A percentile compares a stretch with the other conserved stretches of the same genome.
Conservation (phyloP, 2,888 invertebrate species). For the Boloria euphrosyne region DNA sequence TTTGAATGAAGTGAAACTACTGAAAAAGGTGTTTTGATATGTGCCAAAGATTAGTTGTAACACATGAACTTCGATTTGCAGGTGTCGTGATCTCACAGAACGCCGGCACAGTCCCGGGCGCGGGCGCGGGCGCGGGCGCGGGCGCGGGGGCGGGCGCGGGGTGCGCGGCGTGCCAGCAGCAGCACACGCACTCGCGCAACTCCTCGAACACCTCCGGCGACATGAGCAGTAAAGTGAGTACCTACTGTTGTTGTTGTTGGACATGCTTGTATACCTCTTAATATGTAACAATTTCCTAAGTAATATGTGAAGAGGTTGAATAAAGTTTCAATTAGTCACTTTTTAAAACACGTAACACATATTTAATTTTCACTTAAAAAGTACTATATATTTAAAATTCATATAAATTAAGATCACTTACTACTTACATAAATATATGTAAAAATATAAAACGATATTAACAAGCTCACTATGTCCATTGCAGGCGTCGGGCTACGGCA, state of each 20-base stretch:
- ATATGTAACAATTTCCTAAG: no score
- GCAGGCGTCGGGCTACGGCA: constrained; percentile 95
- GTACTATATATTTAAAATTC: no score
- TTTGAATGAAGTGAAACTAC: no score
- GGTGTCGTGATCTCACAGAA: constrained; percentile 44
- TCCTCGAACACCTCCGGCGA: constrained; percentile 87
- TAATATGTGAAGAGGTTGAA: neutral
- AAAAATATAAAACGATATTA: no score
- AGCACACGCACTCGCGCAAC: constrained; percentile 87
- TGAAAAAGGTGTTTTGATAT: no score
- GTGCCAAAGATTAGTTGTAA: no score
- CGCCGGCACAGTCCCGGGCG: constrained; percentile 23
- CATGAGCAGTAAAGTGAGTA: constrained; percentile 75
- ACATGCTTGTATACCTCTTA: no score
- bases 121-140: neutral
- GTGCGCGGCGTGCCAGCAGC: constrained; percentile 66
- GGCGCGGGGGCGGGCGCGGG: constrained; percentile 37
- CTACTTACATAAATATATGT: no score
- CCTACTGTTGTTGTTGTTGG: neutral
- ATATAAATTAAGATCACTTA: no score
- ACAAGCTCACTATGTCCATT: neutral
- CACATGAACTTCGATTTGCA: constrained; percentile 24
- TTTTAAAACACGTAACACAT: no score
- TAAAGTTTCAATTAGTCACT: neutral
- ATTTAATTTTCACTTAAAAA: no score